phyloP scores from a whole-genome alignment of 1,140 invertebrate genomes.

The Magallana ariakensis region DNA sequence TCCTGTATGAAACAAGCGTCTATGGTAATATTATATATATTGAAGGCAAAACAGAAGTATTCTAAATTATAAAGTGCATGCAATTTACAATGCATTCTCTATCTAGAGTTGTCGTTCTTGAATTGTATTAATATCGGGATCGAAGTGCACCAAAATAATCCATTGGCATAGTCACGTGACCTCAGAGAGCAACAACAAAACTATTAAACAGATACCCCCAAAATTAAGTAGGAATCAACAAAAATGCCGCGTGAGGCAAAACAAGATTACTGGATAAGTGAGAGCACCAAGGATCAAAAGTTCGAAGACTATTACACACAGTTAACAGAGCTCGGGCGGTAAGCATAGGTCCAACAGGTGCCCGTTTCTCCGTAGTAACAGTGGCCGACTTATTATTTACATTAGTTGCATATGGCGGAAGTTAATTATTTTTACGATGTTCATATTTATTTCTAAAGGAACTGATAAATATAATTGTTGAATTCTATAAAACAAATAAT shows the following conservation, averaged over 20 bases:
- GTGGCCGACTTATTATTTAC: constrained; percentile 48
- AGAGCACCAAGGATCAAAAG: constrained; percentile 70
- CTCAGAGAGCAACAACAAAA: constrained; percentile 16
- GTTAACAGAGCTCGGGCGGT: constrained; percentile 71
- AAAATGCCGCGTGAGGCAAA: constrained; percentile 45
- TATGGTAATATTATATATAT: too few species aligned
- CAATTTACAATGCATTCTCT: too few species aligned
- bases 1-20: too few species aligned
- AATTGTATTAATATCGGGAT: neutral
- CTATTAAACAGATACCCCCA: neutral
- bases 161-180: constrained; percentile 13
- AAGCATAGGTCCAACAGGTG: constrained; percentile 42
- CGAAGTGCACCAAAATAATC: neutral
- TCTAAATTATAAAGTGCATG: too few species aligned
- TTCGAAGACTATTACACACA: constrained; percentile 72
- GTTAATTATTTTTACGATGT: too few species aligned
- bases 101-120: too few species aligned
- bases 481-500: too few species aligned
- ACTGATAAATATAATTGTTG: neutral
- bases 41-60: too few species aligned
- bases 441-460: neutral
- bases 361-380: constrained; percentile 47
- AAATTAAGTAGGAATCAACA: neutral
- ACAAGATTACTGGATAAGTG: constrained; percentile 70
- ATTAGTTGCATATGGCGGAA: constrained; percentile 35